Conservation (phyloP, 2,797 vertebrate species). For the Crax fasciolata region DNA sequence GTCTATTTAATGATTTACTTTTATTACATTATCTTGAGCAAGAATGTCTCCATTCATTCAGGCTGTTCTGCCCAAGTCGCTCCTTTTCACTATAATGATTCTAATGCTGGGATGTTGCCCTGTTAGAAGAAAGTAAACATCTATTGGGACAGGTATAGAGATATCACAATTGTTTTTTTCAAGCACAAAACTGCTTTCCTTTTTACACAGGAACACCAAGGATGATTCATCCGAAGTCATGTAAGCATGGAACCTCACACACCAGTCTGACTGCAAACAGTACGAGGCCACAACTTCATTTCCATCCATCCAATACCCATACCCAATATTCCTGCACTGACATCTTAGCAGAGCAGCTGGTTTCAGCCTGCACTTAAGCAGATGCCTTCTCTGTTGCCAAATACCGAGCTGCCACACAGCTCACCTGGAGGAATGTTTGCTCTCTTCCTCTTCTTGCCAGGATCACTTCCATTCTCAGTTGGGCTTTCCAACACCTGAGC, state of each 20-base stretch:
- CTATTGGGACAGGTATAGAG: neutral
- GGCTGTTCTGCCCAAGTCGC: neutral
- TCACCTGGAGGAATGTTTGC: slow-evolving; percentile 89
- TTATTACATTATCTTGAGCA: neutral
- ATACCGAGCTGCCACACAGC: neutral
- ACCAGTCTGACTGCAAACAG: neutral
- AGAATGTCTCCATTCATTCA: neutral
- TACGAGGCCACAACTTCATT: neutral
- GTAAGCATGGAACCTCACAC: neutral
- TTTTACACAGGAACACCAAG: neutral
- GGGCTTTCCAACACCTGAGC: slow-evolving; percentile 84
- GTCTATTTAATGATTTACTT: neutral
- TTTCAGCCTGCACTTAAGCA: fast-evolving
- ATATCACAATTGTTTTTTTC: neutral
- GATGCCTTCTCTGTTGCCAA: neutral
- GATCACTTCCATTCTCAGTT: slow-evolving; percentile 87
- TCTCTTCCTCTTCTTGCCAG: slow-evolving; percentile 91
- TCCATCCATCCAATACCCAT: neutral
- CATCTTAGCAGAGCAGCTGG: neutral
- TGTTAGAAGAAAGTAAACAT: neutral
- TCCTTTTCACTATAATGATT: neutral
- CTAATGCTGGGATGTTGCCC: neutral
- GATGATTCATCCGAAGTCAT: neutral
- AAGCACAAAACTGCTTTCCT: neutral
- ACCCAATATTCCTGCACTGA: neutral